These are phyloP conservation scores for Leptinotarsa defecta DNA, from an alignment of 1,140 invertebrate genomes.

Conservation along the genomic window DNA sequence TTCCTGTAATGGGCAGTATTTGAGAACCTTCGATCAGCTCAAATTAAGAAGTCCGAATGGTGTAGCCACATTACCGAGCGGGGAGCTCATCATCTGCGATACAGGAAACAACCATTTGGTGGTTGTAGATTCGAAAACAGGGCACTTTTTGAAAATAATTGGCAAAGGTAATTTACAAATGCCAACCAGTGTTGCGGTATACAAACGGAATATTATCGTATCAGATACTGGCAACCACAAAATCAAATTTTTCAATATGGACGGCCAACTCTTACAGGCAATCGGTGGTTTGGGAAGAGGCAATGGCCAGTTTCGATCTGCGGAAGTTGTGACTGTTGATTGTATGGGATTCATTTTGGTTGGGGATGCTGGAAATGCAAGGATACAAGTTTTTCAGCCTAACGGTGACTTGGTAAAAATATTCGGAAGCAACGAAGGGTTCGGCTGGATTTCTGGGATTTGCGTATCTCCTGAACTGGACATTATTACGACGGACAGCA, in stretches of 20 bases:
- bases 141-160: constrained; percentile 41
- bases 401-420: constrained; percentile 67
- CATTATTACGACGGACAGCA: constrained; percentile 72
- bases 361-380: constrained; percentile 76
- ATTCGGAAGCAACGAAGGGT: constrained; percentile 68
- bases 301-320: constrained; percentile 68
- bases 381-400: constrained; percentile 74
- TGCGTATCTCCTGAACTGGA: constrained; percentile 67
- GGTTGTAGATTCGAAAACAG: constrained; percentile 57
- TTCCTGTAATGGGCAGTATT: constrained; percentile 64
- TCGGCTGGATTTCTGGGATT: constrained; percentile 74
- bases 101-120: constrained; percentile 75
- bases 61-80: constrained; percentile 64
- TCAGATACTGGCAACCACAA: constrained; percentile 71
- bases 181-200: constrained; percentile 70
- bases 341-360: constrained; percentile 73
- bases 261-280: constrained; percentile 59
- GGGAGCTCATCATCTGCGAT: constrained; percentile 69
- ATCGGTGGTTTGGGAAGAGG: constrained; percentile 66
- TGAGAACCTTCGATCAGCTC: constrained; percentile 63
- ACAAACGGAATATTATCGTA: constrained; percentile 60
- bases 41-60: constrained; percentile 75
- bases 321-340: constrained; percentile 72
- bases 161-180: constrained; percentile 62
- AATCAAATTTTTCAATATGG: constrained; percentile 64